Evolutionary conservation across 1,140 invertebrate species (phyloP), one percentile per base, ranked within the genome.

Genomic region (Aphis craccivora): DNA sequence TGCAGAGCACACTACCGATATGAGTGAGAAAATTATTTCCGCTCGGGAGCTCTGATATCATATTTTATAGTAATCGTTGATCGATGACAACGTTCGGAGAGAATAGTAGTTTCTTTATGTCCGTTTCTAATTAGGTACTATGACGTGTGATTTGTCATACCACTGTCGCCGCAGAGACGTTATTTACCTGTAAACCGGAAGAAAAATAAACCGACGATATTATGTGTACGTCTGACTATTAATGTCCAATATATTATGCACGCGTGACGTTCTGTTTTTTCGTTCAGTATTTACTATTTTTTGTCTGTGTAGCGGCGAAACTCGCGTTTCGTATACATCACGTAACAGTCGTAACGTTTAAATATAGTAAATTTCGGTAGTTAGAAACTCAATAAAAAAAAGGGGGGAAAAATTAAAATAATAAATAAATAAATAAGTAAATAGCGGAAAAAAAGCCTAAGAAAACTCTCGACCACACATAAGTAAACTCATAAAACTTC

Each of bases 351-450:
- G 30, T 87, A 89, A 89, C 25, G 88, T 53, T 89, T 40, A 89
- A 89, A 89, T 89, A 90, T 90, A 90, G 53, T 90, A 43, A 67
- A n/a, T 55, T 67, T 22, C 23, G 53, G 30, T 43, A 40, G 89
- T 90, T 40, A 20, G 14, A 67, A 90, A n/a, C 22, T 51, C 87
- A 53, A 83, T 93, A 89, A 81, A 81, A 93, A 90, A 84, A 30
- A 86, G 22, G 18, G 23, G 25, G 25, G 0, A 86, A 35, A 45
- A 86, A n/a, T 84, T 25, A 84, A 22, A 51, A 84, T 48, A 93
- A 40, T 30, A 84, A 86, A 87, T 93, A 88, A 93, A 93, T 60
- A 88, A 93, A 89, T 48, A 89, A 93, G 90, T 76, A 87, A 90
- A 51, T 60, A 67, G 14, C 43, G 2, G 60, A 48, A 51, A 76